Conservation (phyloP, 2,888 invertebrate species). For the Diplazon laetatorius region DNA sequence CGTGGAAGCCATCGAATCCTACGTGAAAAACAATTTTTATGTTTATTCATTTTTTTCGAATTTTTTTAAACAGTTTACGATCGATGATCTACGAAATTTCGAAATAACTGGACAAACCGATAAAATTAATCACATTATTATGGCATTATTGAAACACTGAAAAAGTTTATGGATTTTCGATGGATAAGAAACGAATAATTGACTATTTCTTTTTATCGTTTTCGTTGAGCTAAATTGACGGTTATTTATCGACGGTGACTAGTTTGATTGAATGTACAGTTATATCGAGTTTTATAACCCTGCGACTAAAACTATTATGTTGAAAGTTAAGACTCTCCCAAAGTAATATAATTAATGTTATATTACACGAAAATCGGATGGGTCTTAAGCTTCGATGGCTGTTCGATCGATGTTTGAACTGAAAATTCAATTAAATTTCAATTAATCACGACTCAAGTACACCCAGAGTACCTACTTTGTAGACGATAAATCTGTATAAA, state of each 20-base stretch:
- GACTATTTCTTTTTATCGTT: neutral
- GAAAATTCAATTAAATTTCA: slow-evolving; percentile 79
- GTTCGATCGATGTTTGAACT: slow-evolving; percentile 77
- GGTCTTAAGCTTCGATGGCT: slow-evolving; percentile 65
- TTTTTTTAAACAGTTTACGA: too few species aligned
- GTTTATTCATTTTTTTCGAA: too few species aligned
- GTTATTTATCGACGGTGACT: neutral
- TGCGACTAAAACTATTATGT: too few species aligned
- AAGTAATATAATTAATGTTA: slow-evolving; percentile 25
- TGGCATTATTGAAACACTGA: too few species aligned
- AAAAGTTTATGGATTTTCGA: neutral
- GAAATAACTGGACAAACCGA: too few species aligned
- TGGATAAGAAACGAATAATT: neutral
- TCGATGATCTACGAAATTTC: too few species aligned
- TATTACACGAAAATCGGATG: slow-evolving; percentile 13
- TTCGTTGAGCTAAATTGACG: neutral
- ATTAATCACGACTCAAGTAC: slow-evolving; percentile 74
- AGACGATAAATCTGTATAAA: slow-evolving; percentile 13
- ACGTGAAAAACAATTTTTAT: too few species aligned
- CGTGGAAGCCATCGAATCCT: too few species aligned
- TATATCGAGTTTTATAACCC: neutral
- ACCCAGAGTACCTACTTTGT: slow-evolving; percentile 31
- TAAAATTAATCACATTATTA: too few species aligned
- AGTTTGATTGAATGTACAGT: neutral
- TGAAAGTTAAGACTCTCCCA: neutral